Evolutionary conservation across 2,113 vertebrate genomes (phyloP).

Genomic region (Ctenomys sociabilis): DNA sequence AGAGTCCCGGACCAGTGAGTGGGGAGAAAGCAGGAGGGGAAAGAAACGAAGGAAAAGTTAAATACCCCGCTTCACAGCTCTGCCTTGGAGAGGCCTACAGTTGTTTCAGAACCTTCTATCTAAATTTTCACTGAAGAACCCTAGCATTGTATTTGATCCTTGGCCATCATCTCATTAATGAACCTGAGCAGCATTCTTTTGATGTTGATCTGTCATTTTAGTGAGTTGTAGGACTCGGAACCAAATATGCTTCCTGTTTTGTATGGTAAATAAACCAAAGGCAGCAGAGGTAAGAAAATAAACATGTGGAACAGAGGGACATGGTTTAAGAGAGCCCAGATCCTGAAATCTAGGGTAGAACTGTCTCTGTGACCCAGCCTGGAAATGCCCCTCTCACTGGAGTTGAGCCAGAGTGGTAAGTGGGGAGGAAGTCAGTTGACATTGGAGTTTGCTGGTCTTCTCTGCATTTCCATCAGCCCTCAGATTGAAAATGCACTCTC

Average conservation of each 20-base stretch:
- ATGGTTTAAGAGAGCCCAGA: neutral
- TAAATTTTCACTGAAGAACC: neutral
- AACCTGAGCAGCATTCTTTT: neutral
- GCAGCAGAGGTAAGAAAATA: neutral
- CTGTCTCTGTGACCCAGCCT: neutral
- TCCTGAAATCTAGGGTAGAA: neutral
- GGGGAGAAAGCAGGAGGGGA: neutral
- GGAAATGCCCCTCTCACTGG: neutral
- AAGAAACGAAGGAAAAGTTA: neutral
- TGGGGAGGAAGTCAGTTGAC: neutral
- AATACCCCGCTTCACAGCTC: neutral
- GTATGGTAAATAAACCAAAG: neutral
- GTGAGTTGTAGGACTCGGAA: neutral
- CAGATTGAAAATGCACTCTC: fast-evolving
- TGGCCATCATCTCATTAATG: neutral
- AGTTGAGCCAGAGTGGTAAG: neutral
- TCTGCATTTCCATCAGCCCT: neutral
- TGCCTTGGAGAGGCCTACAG: neutral
- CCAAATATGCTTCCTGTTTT: neutral
- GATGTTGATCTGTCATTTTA: neutral
- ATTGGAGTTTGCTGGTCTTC: neutral
- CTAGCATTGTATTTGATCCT: neutral
- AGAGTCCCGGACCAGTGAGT: neutral
- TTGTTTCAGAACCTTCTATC: constrained; percentile 2
- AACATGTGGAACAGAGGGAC: neutral